Percentiles rank a stretch among this genome's conserved stretches.
Conservation (phyloP, 2,888 invertebrate genomes). For the Aromia moschata region DNA sequence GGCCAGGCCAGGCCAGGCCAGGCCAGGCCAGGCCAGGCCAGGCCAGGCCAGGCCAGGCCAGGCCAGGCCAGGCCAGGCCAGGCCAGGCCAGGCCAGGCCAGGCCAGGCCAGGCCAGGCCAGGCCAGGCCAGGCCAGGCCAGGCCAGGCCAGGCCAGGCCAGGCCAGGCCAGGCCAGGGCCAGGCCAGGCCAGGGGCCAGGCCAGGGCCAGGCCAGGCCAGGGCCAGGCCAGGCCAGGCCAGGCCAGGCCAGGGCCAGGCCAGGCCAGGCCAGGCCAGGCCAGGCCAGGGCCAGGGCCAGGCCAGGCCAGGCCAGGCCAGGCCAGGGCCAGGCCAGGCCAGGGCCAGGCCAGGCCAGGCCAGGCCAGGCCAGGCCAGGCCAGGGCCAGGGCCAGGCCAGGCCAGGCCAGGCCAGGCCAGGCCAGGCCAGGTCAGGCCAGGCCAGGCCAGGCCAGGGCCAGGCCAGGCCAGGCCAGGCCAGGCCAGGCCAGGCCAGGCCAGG, state of each 20-base stretch:
- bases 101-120: background rate
- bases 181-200: too few species aligned
- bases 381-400: too few species aligned
- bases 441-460: background rate
- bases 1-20: background rate
- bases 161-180: background rate
- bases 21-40: background rate
- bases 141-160: background rate
- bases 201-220: too few species aligned
- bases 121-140: background rate
- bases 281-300: too few species aligned
- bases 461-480: background rate
- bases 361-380: too few species aligned
- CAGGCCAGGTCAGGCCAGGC: background rate
- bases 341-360: too few species aligned
- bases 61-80: background rate
- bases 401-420: background rate
- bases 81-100: background rate
- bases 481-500: too few species aligned
- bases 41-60: background rate
- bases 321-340: too few species aligned
- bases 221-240: too few species aligned
- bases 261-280: too few species aligned
- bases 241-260: too few species aligned
- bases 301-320: too few species aligned